Conservation (phyloP, 2,888 invertebrate genomes). For the Lasioglossum marginatum region DNA sequence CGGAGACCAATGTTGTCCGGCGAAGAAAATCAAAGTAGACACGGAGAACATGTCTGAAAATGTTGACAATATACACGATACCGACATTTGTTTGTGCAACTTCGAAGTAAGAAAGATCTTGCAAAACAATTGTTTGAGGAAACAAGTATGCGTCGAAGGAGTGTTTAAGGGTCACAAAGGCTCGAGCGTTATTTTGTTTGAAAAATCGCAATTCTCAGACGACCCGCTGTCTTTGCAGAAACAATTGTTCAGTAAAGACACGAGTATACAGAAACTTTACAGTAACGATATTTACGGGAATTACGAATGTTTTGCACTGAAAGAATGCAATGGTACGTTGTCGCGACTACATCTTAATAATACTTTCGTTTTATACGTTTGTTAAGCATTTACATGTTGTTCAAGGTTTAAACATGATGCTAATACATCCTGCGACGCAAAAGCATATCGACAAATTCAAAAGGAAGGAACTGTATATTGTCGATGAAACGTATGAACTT, state of each 20-base stretch:
- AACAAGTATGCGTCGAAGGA: conserved; percentile 90
- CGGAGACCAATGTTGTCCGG: conserved; percentile 34
- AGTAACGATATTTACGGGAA: conserved; percentile 95
- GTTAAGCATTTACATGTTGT: conserved; percentile 63
- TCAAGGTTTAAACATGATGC: conserved; percentile 93
- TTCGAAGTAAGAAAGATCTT: conserved; percentile 89
- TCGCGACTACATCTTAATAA: background rate
- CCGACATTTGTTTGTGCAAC: conserved; percentile 86
- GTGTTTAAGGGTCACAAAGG: conserved; percentile 87
- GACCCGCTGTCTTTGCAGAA: conserved; percentile 85
- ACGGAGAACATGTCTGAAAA: conserved; percentile 45
- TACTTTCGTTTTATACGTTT: background rate
- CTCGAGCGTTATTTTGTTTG: conserved; percentile 90
- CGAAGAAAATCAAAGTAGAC: conserved; percentile 65
- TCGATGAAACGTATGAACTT: conserved; percentile 93
- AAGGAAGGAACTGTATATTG: conserved; percentile 89
- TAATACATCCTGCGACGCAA: conserved; percentile 97
- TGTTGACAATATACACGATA: conserved; percentile 74
- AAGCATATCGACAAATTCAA: conserved; percentile 96
- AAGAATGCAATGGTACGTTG: conserved; percentile 88
- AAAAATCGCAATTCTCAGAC: conserved; percentile 92
- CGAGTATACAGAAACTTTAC: conserved; percentile 88
- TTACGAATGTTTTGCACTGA: conserved; percentile 89
- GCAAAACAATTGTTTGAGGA: conserved; percentile 90
- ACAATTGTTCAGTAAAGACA: conserved; percentile 88